A percentile compares a stretch with the other conserved stretches of the same genome.
Evolutionary conservation across 35 echinoderm and acorn worm genomes (phyloP).

Genomic region (Lytechinus variegatus): DNA sequence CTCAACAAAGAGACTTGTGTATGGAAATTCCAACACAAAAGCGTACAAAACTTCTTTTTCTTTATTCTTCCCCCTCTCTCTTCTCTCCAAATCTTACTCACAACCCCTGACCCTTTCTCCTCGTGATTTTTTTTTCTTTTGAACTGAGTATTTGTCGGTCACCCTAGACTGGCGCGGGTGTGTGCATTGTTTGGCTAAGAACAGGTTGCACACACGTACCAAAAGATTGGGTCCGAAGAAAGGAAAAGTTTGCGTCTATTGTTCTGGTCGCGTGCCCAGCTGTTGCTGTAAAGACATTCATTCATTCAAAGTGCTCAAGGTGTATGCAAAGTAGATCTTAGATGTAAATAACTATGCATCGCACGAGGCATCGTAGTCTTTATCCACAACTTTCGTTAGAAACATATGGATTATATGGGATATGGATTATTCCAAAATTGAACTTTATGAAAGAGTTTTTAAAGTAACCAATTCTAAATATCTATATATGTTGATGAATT

Average conservation of each 20-base stretch:
- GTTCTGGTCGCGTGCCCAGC: constrained; percentile 13
- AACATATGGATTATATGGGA: too few relatives aligned
- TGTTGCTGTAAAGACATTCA: not conserved
- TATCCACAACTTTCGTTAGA: not conserved
- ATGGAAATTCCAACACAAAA: constrained; percentile 4
- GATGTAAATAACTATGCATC: not conserved
- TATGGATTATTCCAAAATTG: too few relatives aligned
- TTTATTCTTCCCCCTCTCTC: not conserved
- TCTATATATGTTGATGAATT: too few relatives aligned
- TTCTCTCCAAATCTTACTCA: not conserved
- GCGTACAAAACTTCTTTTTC: not conserved
- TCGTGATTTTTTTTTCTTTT: constrained; percentile 21
- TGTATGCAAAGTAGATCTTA: not conserved
- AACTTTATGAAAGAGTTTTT: too few relatives aligned
- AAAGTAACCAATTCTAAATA: too few relatives aligned
- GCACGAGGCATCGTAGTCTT: not conserved
- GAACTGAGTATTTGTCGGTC: not conserved
- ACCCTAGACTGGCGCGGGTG: constrained; percentile 21
- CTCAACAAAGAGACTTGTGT: constrained; percentile 33
- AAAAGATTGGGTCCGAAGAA: not conserved
- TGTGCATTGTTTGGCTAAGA: constrained; percentile 8
- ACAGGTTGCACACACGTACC: constrained; percentile 33
- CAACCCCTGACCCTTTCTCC: not conserved
- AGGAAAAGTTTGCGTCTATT: not conserved
- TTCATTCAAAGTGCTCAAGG: not conserved